A percentile compares a stretch with the other conserved stretches of the same genome.
These are phyloP conservation scores for Lathronympha strigana DNA, from an alignment of 2,888 invertebrate genomes.

Conservation along the genomic window DNA sequence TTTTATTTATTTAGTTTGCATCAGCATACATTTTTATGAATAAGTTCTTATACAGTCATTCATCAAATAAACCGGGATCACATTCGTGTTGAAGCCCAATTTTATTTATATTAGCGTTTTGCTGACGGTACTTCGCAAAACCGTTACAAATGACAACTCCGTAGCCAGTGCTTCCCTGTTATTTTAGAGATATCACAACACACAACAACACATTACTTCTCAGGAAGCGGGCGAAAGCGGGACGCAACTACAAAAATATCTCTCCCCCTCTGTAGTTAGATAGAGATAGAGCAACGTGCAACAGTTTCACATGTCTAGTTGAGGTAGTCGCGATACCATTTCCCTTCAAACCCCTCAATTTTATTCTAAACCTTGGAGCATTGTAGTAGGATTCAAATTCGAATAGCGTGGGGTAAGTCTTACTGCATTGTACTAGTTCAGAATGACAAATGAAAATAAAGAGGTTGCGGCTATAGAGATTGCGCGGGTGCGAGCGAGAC, in stretches of 20 bases:
- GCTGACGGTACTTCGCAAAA: slow-evolving; percentile 69
- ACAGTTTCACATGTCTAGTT: slow-evolving; percentile 72
- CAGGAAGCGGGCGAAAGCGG: slow-evolving; percentile 71
- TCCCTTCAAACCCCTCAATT: slow-evolving; percentile 38
- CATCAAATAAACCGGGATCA: too few species aligned
- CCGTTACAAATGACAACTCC: slow-evolving; percentile 84
- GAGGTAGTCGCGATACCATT: slow-evolving; percentile 53
- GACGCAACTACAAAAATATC: slow-evolving; percentile 72
- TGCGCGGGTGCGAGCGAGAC: slow-evolving; percentile 65
- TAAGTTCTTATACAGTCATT: too few species aligned
- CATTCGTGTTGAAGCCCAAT: background rate
- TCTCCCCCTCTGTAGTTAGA: slow-evolving; percentile 57
- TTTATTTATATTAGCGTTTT: slow-evolving; percentile 46
- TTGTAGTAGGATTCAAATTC: background rate
- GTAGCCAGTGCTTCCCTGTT: slow-evolving; percentile 84
- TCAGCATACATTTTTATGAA: too few species aligned
- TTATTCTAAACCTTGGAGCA: slow-evolving; percentile 49
- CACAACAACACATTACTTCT: slow-evolving; percentile 84
- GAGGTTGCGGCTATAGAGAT: slow-evolving; percentile 52
- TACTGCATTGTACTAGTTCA: slow-evolving; percentile 42
- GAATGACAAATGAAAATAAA: slow-evolving; percentile 71
- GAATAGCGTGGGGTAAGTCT: background rate
- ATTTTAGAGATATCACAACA: slow-evolving; percentile 85
- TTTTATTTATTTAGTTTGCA: too few species aligned
- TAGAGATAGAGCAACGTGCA: slow-evolving; percentile 69